Conservation (phyloP, 92 coral and sea anemone genomes). For the Diadumene lineata region DNA sequence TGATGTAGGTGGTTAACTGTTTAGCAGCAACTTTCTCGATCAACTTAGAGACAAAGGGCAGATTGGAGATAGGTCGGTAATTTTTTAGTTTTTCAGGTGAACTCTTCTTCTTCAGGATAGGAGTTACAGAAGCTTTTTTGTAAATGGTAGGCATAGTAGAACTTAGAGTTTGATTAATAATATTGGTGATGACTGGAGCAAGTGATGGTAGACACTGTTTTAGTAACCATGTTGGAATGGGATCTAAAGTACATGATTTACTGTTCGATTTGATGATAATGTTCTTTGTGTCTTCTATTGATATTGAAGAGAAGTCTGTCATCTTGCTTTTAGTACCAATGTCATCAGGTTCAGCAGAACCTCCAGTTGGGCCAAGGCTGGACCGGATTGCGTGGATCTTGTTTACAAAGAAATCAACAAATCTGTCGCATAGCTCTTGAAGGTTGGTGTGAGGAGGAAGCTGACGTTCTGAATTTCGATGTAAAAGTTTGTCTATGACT, state of each 20-base stretch:
- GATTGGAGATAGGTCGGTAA: slow-evolving; percentile 4
- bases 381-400: background rate
- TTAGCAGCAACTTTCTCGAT: background rate
- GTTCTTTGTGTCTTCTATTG: background rate
- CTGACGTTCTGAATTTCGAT: slow-evolving; percentile 1
- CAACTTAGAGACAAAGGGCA: background rate
- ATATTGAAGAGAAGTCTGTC: background rate
- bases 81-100: background rate
- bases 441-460: background rate
- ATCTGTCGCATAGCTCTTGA: background rate
- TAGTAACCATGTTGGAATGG: slow-evolving; percentile 1
- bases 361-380: background rate
- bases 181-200: background rate
- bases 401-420: background rate
- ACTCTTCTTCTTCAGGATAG: background rate
- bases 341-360: background rate
- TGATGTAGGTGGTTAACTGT: background rate
- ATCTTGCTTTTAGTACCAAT: background rate
- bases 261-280: background rate
- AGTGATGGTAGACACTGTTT: background rate
- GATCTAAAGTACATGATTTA: slow-evolving; percentile 5
- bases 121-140: slow-evolving; percentile 1
- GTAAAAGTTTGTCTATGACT: slow-evolving; percentile 10
- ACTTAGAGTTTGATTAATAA: background rate
- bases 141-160: background rate